Percentiles rank a stretch among this genome's conserved stretches.
phyloP scores from a whole-genome alignment of 2,888 invertebrate genomes.

The Athrips mouffetella region DNA sequence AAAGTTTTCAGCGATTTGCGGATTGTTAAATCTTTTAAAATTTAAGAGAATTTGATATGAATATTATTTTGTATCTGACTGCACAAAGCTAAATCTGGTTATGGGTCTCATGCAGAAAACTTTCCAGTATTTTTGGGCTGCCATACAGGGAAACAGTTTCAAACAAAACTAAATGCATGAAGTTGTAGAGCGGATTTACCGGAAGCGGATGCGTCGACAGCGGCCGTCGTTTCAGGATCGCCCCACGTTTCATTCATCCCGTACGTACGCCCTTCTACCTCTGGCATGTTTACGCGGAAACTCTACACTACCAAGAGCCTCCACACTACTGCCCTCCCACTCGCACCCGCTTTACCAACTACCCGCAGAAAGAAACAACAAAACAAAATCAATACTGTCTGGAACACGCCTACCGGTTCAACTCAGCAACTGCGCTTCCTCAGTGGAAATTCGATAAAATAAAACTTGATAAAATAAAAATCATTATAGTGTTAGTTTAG shows the following conservation, averaged over 20 bases:
- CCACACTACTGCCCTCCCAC: constrained; percentile 49
- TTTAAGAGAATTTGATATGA: too few relatives aligned
- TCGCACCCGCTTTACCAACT: constrained; percentile 43
- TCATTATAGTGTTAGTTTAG: constrained; percentile 53
- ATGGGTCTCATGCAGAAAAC: neutral
- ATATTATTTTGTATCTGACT: too few relatives aligned
- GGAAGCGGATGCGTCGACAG: constrained; percentile 74
- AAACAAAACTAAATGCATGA: constrained; percentile 69
- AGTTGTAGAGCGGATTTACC: constrained; percentile 75
- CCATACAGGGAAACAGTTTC: constrained; percentile 40
- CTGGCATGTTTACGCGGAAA: constrained; percentile 60
- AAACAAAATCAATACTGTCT: constrained; percentile 76
- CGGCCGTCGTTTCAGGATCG: constrained; percentile 75
- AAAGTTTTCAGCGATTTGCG: neutral
- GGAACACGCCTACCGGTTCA: constrained; percentile 72
- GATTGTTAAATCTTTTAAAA: neutral
- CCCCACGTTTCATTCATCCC: constrained; percentile 77
- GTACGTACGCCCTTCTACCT: constrained; percentile 57
- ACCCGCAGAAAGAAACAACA: constrained; percentile 52
- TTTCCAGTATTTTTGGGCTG: constrained; percentile 32
- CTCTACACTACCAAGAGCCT: constrained; percentile 66
- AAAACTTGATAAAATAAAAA: constrained; percentile 74
- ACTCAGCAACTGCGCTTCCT: constrained; percentile 75
- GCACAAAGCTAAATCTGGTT: neutral
- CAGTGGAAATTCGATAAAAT: constrained; percentile 74